Base-by-base conservation (phyloP, 2,888 invertebrate genomes). In the Mechanitis mazaeus region DNA sequence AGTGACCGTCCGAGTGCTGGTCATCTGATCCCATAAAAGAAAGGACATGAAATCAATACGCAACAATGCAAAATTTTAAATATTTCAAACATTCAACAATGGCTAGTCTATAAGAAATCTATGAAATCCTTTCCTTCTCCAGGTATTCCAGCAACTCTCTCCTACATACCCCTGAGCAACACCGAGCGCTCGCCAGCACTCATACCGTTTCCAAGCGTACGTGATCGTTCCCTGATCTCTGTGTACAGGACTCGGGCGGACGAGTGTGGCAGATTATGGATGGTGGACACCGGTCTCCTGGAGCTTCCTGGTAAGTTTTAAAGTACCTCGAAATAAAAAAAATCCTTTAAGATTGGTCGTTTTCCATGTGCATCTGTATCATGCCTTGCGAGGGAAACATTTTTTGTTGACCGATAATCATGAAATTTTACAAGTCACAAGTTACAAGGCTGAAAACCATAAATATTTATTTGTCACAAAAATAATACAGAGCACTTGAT, bases 241-340 rank as follows among this genome's bases (percentile, higher is more conserved):
- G 94, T 95, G 3, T 95, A 95, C 76, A 87, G 96, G 54, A 92
- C 94, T 0, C 89, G 85, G 1, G 91, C 94, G 0, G 96, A 96
- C 75, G 79, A 81, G 1, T 96, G 95, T 70, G 92, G 93, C 54
- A 83, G 95, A 4, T 85, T 96, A 1, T 96, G 96, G 96, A 93
- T 94, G 74, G 92, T 95, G 1, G 96, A 96, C 73, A 94, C 94
- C 0, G 96, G 96, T 2, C 78, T 93, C 46, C 77, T 94, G 59
- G 94, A 95, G 76, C 91, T 93, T 72, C 92, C 93, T 58, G 91
- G 94, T 92, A 79, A 87, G 38, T 33, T 35, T 31, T 1, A 1
- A 5, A 31, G 5, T 28, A 28, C 20, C n/a, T 47, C 20, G 20
- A 47, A 20, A 42, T 7, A 2, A 42, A 3, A 4, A 42, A 28